Conservation (phyloP, 2,888 invertebrate species). For the Patella depressa region DNA sequence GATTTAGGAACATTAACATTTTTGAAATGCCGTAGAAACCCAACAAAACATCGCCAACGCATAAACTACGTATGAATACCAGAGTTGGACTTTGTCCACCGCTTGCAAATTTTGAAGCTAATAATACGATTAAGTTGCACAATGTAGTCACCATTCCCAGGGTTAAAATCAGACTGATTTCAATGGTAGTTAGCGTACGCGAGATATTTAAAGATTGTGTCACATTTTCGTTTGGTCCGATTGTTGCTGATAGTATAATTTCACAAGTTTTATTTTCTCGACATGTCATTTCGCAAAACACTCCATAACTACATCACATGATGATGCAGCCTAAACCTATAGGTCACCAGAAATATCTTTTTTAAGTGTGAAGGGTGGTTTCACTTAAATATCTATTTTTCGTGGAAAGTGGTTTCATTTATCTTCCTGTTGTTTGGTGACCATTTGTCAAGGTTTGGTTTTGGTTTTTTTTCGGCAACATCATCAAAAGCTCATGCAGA, state of each 20-base stretch:
- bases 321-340: too few relatives aligned
- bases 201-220: background rate
- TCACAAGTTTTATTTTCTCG: background rate
- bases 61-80: slow-evolving; percentile 61
- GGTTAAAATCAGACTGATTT: slow-evolving; percentile 27
- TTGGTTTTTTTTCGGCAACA: too few relatives aligned
- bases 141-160: slow-evolving; percentile 44
- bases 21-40: slow-evolving; percentile 60
- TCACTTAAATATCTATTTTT: too few relatives aligned
- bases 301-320: background rate
- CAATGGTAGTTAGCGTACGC: slow-evolving; percentile 5
- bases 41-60: slow-evolving; percentile 52
- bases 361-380: too few relatives aligned
- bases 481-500: too few relatives aligned
- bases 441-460: too few relatives aligned
- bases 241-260: background rate
- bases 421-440: too few relatives aligned
- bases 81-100: slow-evolving; percentile 57
- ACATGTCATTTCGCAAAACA: slow-evolving; percentile 9
- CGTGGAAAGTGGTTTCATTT: too few relatives aligned
- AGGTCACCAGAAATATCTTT: too few relatives aligned
- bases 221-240: background rate
- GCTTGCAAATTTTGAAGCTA: slow-evolving; percentile 51
- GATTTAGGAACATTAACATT: slow-evolving; percentile 43
- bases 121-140: slow-evolving; percentile 46